phyloP scores from a whole-genome alignment of 2,888 invertebrate genomes.

The Amiota communis region DNA sequence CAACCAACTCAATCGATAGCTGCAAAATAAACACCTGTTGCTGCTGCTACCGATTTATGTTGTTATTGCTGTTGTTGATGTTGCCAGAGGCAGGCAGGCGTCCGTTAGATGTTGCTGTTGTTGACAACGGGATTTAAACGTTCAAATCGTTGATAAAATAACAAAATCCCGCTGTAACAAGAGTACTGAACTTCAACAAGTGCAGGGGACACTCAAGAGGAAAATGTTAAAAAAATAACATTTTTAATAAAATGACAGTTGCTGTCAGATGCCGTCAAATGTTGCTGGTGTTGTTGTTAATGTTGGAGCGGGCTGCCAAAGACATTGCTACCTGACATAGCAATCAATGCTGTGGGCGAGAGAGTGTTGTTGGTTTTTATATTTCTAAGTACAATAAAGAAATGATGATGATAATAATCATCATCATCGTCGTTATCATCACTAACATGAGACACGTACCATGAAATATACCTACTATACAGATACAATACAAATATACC shows the following conservation, averaged over 20 bases:
- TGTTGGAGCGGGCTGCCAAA: constrained; percentile 40
- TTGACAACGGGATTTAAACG: constrained; percentile 65
- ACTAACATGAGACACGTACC: neutral
- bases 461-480: neutral
- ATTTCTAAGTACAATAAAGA: neutral
- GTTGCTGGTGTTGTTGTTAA: constrained; percentile 40
- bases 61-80: neutral
- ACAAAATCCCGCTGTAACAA: constrained; percentile 25
- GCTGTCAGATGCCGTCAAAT: constrained; percentile 66
- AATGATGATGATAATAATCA: neutral
- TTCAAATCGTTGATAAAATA: constrained; percentile 37
- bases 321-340: constrained; percentile 3
- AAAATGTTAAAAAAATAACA: constrained; percentile 50
- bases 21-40: constrained; percentile 13
- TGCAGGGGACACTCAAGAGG: constrained; percentile 44
- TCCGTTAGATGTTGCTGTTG: constrained; percentile 49
- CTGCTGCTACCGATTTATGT: neutral
- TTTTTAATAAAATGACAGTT: constrained; percentile 67
- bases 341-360: constrained; percentile 27
- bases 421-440: neutral
- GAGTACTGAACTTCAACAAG: constrained; percentile 38
- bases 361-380: neutral
- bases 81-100: constrained; percentile 5
- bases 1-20: neutral
- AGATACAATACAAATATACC: neutral